Evolutionary conservation across 2,888 invertebrate genomes (phyloP).

Genomic region (Corythucha ciliata): DNA sequence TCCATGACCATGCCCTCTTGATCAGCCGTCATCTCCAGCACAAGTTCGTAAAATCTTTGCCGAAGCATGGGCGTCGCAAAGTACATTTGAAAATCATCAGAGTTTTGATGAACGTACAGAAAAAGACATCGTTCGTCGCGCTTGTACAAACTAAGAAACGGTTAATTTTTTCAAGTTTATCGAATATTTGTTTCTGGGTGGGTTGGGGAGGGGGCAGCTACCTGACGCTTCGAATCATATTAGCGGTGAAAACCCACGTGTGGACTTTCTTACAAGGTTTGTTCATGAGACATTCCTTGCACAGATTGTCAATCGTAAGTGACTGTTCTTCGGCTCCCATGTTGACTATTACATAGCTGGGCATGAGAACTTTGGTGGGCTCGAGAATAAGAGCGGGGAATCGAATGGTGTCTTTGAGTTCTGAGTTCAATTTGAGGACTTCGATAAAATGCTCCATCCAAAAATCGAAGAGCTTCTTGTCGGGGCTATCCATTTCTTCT

Average conservation of each 20-base stretch:
- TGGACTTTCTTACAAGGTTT: conserved; percentile 78
- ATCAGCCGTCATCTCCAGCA: conserved; percentile 79
- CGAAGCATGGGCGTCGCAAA: conserved; percentile 83
- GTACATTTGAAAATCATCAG: conserved; percentile 97
- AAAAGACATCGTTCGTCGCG: conserved; percentile 92
- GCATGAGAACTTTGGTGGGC: conserved; percentile 85
- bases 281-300: conserved; percentile 64
- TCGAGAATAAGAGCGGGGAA: conserved; percentile 87
- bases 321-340: conserved; percentile 88
- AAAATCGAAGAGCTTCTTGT: conserved; percentile 85
- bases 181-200: too few relatives aligned
- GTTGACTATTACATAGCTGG: conserved; percentile 92
- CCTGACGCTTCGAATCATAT: conserved; percentile 80
- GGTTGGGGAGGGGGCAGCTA: conserved; percentile 40
- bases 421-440: conserved; percentile 79
- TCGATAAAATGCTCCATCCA: conserved; percentile 99
- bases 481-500: conserved; percentile 59
- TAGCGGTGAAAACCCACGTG: conserved; percentile 87
- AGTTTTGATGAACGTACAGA: conserved; percentile 94
- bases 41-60: conserved; percentile 71
- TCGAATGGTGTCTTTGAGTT: conserved; percentile 69
- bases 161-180: too few relatives aligned
- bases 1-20: conserved; percentile 69
- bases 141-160: conserved; percentile 74
- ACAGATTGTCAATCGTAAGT: conserved; percentile 77